Percentiles rank a stretch among this genome's conserved stretches.
phyloP scores from a whole-genome alignment of 2,797 vertebrate species.

The Sebastolobus altivelis region DNA sequence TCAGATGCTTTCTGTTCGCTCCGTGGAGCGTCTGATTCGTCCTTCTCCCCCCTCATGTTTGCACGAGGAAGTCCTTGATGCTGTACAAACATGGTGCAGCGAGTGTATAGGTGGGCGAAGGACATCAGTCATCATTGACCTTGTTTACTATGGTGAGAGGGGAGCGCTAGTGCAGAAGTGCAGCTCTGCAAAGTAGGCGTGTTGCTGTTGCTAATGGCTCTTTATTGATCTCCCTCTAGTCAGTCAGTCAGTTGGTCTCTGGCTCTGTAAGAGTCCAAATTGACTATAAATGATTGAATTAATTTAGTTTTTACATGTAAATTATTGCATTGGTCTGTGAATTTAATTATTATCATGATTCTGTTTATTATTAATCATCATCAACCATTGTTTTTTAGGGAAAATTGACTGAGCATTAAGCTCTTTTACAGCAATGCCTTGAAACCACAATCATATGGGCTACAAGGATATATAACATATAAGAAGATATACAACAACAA shows the following conservation, averaged over 20 bases:
- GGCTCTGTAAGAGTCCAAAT: neutral
- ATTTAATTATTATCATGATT: neutral
- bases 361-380: neutral
- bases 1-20: neutral
- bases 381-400: neutral
- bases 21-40: slow-evolving; percentile 9
- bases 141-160: slow-evolving; percentile 69
- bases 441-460: neutral
- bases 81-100: slow-evolving; percentile 54
- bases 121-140: slow-evolving; percentile 73
- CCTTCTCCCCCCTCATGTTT: slow-evolving; percentile 47
- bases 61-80: slow-evolving; percentile 69
- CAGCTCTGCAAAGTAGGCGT: slow-evolving; percentile 53
- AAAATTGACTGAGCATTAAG: neutral
- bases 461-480: neutral
- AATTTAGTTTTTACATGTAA: neutral
- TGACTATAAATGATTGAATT: neutral
- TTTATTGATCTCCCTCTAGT: slow-evolving; percentile 72
- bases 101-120: slow-evolving; percentile 60
- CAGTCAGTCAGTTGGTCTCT: slow-evolving; percentile 5
- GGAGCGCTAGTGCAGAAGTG: slow-evolving; percentile 54
- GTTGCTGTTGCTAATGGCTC: slow-evolving; percentile 69
- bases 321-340: neutral
- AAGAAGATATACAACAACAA: neutral
- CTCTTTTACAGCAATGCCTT: neutral